Base-by-base conservation (phyloP, 2,113 vertebrate genomes). In the Centropus unirufus region DNA sequence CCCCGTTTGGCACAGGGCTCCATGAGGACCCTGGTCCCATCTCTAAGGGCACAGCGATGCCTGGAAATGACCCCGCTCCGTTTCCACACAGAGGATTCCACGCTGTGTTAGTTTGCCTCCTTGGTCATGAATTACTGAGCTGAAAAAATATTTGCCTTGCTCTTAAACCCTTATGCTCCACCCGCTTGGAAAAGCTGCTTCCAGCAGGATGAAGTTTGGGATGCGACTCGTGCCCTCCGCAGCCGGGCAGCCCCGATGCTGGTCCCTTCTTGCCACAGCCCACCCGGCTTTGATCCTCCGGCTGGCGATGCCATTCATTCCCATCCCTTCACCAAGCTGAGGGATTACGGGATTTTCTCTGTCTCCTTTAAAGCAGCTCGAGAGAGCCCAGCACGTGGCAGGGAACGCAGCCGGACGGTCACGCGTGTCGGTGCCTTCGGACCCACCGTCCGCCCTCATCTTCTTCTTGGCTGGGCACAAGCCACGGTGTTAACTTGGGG, bases 101-200 rank as follows among this genome's bases (percentile, higher is more conserved):
- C 12, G 44, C 81, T 42, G 30, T 3, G n/a, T n/a, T 74, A 18
- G 61, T 90, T 87, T 58, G 44, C 58, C 82, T 95, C 73, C 64
- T 86, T 6, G 24, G 14, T 57, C 32, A 1, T 6, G 12, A 81
- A 83, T 55, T 64, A 62, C 86, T 63, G 72, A 54, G 76, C 30
- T 2, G 36, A 66, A 82, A 87, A 93, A 96, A 92, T 84, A 84
- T 95, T 97, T 96, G 72, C 82, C 93, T 96, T 75, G 42, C 79
- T 91, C 34, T 83, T 40, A 59, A 94, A 64, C 66, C 91, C 14
- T 63, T 2, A 46, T 16, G 26, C 90, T 92, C 93, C 95, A 74
- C 87, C 92, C 66, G 12, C 0, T 24, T 70, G 95, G 82, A 88
- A 86, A 75, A 92, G 75, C 88, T 9, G 0, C 69, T 93, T 69